phyloP scores from a whole-genome alignment of 2,113 vertebrate genomes.

The Brienomyrus longianalis region DNA sequence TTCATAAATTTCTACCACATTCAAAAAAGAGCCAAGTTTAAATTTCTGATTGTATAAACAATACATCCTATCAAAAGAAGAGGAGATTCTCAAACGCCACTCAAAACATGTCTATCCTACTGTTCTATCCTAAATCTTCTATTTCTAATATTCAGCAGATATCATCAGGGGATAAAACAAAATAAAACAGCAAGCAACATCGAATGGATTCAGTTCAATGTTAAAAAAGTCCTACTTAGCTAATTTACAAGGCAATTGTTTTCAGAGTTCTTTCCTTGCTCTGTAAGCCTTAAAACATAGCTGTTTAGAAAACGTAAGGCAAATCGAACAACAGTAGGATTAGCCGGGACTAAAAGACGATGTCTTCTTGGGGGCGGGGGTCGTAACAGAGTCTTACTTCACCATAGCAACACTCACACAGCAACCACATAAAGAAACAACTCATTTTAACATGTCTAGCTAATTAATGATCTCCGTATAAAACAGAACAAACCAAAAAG shows the following conservation, averaged over 20 bases:
- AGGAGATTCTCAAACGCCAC: conserved; percentile 73
- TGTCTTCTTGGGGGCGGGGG: conserved; percentile 38
- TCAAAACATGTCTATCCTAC: conserved; percentile 59
- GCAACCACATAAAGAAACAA: conserved; percentile 67
- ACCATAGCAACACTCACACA: conserved; percentile 71
- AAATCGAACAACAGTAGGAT: conserved; percentile 71
- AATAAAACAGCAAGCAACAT: conserved; percentile 80
- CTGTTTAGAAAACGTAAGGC: conserved; percentile 81
- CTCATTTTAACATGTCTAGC: conserved; percentile 58
- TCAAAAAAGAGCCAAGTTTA: conserved; percentile 65
- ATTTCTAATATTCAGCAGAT: conserved; percentile 35
- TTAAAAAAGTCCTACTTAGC: conserved; percentile 81
- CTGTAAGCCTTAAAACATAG: conserved; percentile 76
- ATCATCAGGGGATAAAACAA: conserved; percentile 49
- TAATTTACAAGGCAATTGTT: conserved; percentile 84
- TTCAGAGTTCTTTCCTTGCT: conserved; percentile 67
- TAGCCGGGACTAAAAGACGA: conserved; percentile 57
- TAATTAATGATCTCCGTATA: conserved; percentile 46
- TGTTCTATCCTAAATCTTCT: conserved; percentile 29
- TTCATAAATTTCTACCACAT: conserved; percentile 63
- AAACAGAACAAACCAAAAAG: conserved; percentile 17
- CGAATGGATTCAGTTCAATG: conserved; percentile 66
- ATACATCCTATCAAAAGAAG: conserved; percentile 73
- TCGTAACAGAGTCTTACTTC: conserved; percentile 67
- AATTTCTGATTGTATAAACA: conserved; percentile 72